Conservation (phyloP, 1,140 invertebrate genomes). For the Diuraphis noxia region DNA sequence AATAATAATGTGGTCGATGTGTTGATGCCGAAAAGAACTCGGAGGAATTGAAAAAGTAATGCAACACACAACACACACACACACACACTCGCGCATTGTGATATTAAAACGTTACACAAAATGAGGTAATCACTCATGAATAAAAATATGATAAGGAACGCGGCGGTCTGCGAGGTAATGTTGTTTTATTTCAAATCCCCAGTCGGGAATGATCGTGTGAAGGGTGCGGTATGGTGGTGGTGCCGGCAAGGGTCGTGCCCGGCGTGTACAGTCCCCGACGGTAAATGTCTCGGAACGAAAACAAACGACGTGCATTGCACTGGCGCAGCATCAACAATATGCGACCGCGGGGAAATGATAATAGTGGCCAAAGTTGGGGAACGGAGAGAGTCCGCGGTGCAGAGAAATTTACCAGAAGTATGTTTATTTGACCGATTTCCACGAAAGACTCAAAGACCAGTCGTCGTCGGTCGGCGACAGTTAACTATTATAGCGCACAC, state of each 20-base stretch:
- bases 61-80: background rate
- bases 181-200: constrained; percentile 10
- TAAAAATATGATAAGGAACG: constrained; percentile 13
- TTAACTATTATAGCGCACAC: background rate
- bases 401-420: background rate
- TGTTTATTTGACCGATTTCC: constrained; percentile 26
- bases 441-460: background rate
- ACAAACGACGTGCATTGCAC: background rate
- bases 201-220: background rate
- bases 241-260: no score
- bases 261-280: background rate
- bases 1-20: background rate
- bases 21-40: background rate
- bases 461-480: background rate
- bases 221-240: no score
- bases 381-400: background rate
- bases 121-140: constrained; percentile 23
- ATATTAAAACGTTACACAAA: constrained; percentile 28
- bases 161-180: background rate
- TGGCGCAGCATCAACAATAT: constrained; percentile 29
- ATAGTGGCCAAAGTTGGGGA: background rate
- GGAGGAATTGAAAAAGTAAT: constrained; percentile 20
- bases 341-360: background rate
- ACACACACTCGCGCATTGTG: background rate
- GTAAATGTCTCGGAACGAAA: constrained; percentile 38